Percentiles rank a stretch among this genome's conserved stretches.
These are phyloP conservation scores for Protosalanx chinensis DNA, from an alignment of 2,797 vertebrate genomes.

Conservation along the genomic window DNA sequence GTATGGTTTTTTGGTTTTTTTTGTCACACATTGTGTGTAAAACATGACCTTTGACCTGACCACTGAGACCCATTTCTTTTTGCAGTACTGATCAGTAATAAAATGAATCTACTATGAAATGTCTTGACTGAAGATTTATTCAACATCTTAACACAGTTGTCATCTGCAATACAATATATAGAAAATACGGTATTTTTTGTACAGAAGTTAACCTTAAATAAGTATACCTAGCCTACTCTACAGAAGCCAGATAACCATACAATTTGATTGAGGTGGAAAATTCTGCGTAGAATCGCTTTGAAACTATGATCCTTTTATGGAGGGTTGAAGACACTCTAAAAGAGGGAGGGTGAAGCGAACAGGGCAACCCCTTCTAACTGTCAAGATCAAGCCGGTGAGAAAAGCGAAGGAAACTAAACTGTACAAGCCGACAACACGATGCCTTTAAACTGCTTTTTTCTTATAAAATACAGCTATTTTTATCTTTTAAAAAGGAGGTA, in stretches of 20 bases:
- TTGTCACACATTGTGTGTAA: too few species aligned
- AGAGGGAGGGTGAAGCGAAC: not conserved
- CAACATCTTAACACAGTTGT: not conserved
- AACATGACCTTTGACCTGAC: not conserved
- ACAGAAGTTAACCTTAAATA: not conserved
- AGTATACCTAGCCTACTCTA: too few species aligned
- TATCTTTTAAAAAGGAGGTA: slow-evolving; percentile 39
- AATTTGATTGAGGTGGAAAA: too few species aligned
- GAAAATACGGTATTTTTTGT: not conserved
- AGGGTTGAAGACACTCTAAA: not conserved
- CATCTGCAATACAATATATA: not conserved
- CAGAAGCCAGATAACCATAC: too few species aligned
- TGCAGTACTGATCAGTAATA: not conserved
- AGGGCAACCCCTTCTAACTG: not conserved
- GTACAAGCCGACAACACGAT: slow-evolving; percentile 13
- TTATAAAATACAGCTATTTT: not conserved
- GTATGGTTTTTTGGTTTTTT: not conserved
- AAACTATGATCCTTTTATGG: not conserved
- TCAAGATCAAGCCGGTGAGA: not conserved
- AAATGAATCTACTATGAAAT: not conserved
- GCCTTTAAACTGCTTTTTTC: slow-evolving; percentile 12
- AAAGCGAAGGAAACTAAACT: not conserved
- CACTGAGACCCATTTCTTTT: not conserved
- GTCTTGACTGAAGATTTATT: not conserved
- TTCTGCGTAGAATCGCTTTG: not conserved